phyloP scores from a whole-genome alignment of 2,797 vertebrate species.

The Lepus oiostolus region DNA sequence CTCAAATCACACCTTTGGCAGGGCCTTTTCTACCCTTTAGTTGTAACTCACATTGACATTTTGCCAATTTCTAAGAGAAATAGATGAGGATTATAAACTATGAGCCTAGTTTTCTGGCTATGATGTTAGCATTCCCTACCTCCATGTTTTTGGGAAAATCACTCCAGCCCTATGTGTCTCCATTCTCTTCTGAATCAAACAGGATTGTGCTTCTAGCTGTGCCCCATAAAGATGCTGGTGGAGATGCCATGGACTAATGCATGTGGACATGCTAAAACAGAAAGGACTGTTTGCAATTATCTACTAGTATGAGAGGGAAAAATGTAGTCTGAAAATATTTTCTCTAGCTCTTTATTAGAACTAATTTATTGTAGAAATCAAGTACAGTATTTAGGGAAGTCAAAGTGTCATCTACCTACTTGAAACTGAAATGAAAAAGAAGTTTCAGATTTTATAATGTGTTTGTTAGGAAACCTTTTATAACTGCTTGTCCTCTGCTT shows the following conservation, averaged over 20 bases:
- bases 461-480: background rate
- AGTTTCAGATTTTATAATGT: slow-evolving; percentile 33
- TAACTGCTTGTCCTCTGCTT: background rate
- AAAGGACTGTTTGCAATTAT: background rate
- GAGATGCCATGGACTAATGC: background rate
- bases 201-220: background rate
- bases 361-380: background rate
- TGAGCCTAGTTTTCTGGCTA: background rate
- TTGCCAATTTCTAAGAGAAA: slow-evolving; percentile 52
- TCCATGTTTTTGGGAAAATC: background rate
- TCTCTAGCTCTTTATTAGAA: slow-evolving; percentile 8
- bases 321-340: slow-evolving; percentile 42
- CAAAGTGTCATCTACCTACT: background rate
- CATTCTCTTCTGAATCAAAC: background rate
- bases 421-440: slow-evolving; percentile 30
- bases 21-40: background rate
- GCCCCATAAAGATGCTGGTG: background rate
- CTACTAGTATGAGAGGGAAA: background rate
- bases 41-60: slow-evolving; percentile 13
- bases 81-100: background rate
- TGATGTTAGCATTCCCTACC: background rate
- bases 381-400: slow-evolving; percentile 33
- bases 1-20: background rate
- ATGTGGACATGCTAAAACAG: background rate
- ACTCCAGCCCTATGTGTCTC: background rate